Conservation (phyloP, 2,888 invertebrate species). For the Brachyptera risi region DNA sequence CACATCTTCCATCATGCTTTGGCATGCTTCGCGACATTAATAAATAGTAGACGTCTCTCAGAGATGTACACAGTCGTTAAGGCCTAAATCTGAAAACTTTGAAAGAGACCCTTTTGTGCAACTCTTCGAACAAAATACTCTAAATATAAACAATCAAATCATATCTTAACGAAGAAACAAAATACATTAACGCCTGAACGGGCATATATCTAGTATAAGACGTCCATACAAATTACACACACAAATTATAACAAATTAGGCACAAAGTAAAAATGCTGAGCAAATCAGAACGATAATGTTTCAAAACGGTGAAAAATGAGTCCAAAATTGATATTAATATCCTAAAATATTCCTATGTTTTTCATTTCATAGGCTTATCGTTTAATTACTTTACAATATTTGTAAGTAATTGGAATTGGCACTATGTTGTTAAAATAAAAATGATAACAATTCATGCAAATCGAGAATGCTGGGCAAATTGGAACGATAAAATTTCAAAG, state of each 20-base stretch:
- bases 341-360: too few relatives aligned
- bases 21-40: background rate
- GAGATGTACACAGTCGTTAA: background rate
- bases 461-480: too few relatives aligned
- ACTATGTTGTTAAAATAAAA: too few relatives aligned
- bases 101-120: background rate
- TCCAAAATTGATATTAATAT: too few relatives aligned
- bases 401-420: too few relatives aligned
- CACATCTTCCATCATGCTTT: background rate
- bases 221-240: background rate
- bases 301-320: too few relatives aligned
- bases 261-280: constrained; percentile 7
- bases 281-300: background rate
- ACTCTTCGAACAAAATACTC: background rate
- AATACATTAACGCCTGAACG: constrained; percentile 1
- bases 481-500: too few relatives aligned
- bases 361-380: too few relatives aligned
- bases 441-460: too few relatives aligned
- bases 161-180: background rate
- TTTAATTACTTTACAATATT: too few relatives aligned
- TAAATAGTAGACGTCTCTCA: constrained; percentile 1
- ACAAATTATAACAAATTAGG: constrained; percentile 4
- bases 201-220: background rate
- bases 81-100: background rate
- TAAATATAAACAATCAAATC: background rate